These are phyloP conservation scores for human DNA, from an alignment of 2,113 vertebrate species.

Conservation along the genomic window GRCh38 chr15:29590001-29590500, in stretches of 20 bases:
- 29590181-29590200: rapidly evolving
- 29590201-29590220: neutral
- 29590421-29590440: too few species aligned
- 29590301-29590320: neutral
- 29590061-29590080: neutral
- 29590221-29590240: neutral
- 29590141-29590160: neutral
- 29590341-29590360: neutral
- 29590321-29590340: neutral
- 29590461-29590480: too few species aligned
- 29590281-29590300: rapidly evolving
- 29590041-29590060: neutral
- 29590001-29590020: neutral
- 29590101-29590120: neutral
- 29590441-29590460: too few species aligned
- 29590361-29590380: neutral
- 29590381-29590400: neutral
- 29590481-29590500: too few species aligned
- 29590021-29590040: neutral
- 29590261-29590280: neutral
- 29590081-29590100: neutral
- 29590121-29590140: neutral
- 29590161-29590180: neutral
- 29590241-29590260: neutral
- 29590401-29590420: too few species aligned